phyloP scores from a whole-genome alignment of 1,140 invertebrate species.

The Mylabris phalerata region DNA sequence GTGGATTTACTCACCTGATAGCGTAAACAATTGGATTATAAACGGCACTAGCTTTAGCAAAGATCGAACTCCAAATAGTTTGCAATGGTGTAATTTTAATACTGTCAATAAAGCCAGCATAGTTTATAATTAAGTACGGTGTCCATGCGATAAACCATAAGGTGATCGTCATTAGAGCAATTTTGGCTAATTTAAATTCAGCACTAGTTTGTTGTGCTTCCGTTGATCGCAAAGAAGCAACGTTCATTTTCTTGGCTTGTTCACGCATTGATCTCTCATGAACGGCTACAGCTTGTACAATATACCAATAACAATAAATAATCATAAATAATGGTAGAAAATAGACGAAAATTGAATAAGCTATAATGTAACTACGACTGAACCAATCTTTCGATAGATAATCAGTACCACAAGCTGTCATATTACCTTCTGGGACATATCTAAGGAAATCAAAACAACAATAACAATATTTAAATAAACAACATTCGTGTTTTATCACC shows the following conservation, averaged over 20 bases:
- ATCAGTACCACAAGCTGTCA: constrained; percentile 80
- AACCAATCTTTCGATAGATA: constrained; percentile 62
- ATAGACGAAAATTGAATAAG: constrained; percentile 63
- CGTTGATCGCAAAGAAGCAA: constrained; percentile 63
- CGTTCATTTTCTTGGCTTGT: constrained; percentile 81
- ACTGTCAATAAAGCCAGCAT: constrained; percentile 63
- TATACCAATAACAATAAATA: constrained; percentile 71
- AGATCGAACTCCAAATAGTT: constrained; percentile 71
- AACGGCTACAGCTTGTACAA: constrained; percentile 67
- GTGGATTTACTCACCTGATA: constrained; percentile 51
- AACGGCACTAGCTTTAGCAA: constrained; percentile 70
- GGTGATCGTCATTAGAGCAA: constrained; percentile 72
- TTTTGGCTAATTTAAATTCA: constrained; percentile 70
- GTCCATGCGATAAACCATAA: constrained; percentile 82
- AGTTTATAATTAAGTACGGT: constrained; percentile 73
- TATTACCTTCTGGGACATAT: constrained; percentile 81
- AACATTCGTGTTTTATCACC: constrained; percentile 28
- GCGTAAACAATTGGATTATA: constrained; percentile 80
- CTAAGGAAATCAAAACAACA: not conserved
- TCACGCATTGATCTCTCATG: constrained; percentile 77
- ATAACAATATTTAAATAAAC: too few relatives aligned
- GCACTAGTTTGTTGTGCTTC: constrained; percentile 60
- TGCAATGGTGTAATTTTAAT: constrained; percentile 60
- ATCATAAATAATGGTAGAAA: constrained; percentile 64
- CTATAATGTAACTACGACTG: constrained; percentile 60